phyloP scores from a whole-genome alignment of 2,888 invertebrate genomes.

The Macrosiphum euphorbiae region DNA sequence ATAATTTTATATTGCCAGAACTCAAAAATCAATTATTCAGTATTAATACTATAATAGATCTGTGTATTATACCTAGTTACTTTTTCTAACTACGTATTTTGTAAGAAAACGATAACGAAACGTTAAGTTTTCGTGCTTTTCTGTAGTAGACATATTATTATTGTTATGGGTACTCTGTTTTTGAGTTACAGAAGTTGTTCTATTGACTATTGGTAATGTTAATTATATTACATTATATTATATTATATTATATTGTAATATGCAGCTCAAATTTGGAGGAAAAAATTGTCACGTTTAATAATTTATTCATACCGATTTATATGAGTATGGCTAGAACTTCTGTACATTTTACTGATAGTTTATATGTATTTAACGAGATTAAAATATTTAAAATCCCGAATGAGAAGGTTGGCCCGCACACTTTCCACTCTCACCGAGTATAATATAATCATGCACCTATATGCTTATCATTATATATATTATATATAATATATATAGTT shows the following conservation, averaged over 20 bases:
- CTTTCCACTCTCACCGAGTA: background rate
- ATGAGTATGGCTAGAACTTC: background rate
- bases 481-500: background rate
- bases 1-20: conserved; percentile 66
- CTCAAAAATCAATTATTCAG: background rate
- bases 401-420: background rate
- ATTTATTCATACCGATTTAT: background rate
- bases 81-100: background rate
- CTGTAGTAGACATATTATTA: background rate
- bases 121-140: background rate
- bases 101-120: background rate
- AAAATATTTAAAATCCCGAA: background rate
- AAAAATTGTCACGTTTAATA: background rate
- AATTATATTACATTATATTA: background rate
- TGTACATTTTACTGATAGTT: background rate
- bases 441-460: background rate
- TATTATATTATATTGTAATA: background rate
- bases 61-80: background rate
- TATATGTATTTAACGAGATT: background rate
- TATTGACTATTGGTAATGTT: background rate
- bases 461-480: background rate
- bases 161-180: background rate
- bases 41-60: too few relatives aligned
- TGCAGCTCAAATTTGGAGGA: background rate
- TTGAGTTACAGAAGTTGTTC: background rate